Evolutionary conservation across 1,140 invertebrate genomes (phyloP), one percentile per base, ranked within the genome.

Genomic region (Drosophila aff.): DNA sequence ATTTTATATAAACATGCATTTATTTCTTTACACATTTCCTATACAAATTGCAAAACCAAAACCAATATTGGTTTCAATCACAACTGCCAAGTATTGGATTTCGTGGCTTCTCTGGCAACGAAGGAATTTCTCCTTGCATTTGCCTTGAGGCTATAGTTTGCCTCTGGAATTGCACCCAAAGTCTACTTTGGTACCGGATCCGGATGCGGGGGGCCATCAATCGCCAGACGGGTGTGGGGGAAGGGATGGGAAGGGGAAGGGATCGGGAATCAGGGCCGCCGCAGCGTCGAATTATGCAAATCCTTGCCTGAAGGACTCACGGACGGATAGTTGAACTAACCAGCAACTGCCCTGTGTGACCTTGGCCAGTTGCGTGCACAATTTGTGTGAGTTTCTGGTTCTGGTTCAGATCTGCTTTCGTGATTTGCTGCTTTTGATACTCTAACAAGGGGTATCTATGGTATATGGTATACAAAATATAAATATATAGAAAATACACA

Each of bases 341-440:
- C 40, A 36, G 11, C 46, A 53, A 47, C 67, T 59, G 68, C 44
- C 69, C 69, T 66, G 38, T 18, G 31, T 52, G 74, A 76, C 74
- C 74, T 76, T 76, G 74, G 73, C 47, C 62, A 59, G 46, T 76
- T 76, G 74, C 73, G 74, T 76, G 73, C 72, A 76, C 73, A 76
- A 76, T 65, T 76, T 76, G 71, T 76, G 71, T 76, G 72, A 47
- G 61, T 76, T 76, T 64, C 55, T 50, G 69, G 41, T 44, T 68
- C 60, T 63, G 49, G 47, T 41, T 63, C 33, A 40, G 53, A 40
- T 57, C 16, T 73, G 68, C 43, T 28, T 73, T 49, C 63, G 63
- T 68, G 49, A 55, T 71, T 71, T 55, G 41, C 62, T 28, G 50
- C 28, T 21, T 28, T 28, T 4, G 3, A 46, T 68, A 71, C 64